Base-by-base conservation (phyloP, 2,888 invertebrate genomes). In the Macropis europaea region DNA sequence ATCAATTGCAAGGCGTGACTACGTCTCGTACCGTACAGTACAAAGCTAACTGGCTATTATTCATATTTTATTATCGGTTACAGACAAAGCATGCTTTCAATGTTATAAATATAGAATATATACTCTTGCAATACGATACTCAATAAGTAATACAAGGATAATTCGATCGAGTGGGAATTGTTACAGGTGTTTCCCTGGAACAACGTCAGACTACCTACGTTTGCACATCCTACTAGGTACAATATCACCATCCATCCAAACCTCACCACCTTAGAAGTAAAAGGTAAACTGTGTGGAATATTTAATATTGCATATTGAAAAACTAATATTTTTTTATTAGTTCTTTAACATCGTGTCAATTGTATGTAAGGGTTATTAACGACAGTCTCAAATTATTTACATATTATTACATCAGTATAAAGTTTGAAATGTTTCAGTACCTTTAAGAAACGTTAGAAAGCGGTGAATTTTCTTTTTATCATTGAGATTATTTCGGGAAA, bases 231-330 rank as follows among this genome's bases (percentile, higher is more conserved):
- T 11, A 92, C 94, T 81, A 94, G 96, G 79, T 98, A 98, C 89
- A 95, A 95, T 87, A 93, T 99, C 62, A 96, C 96, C 90, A 94
- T 98, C 82, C 97, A 98, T 91, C 97, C 98, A 6, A 97, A 98
- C 90, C 92, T 98, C 61, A 97, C 97, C 45, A 96, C 97, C 15
- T 93, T 96, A 56, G 95, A 95, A 90, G 94, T 98, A 54, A 95
- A 95, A 92, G 98, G 98, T 95, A 91, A 30, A 17, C n/a, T n/a
- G n/a, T n/a, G n/a, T n/a, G n/a, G n/a, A n/a, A n/a, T n/a, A n/a
- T n/a, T n/a, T n/a, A n/a, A n/a, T n/a, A n/a, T n/a, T n/a, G n/a
- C n/a, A n/a, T n/a, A n/a, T n/a, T n/a, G n/a, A n/a, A n/a, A n/a
- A n/a, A n/a, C n/a, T n/a, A 24, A 43, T n/a, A 24, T 6, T 17